Evolutionary conservation across 2,113 vertebrate genomes (phyloP), one percentile per base, ranked within the genome.

Genomic region (Raphicerus campestris): DNA sequence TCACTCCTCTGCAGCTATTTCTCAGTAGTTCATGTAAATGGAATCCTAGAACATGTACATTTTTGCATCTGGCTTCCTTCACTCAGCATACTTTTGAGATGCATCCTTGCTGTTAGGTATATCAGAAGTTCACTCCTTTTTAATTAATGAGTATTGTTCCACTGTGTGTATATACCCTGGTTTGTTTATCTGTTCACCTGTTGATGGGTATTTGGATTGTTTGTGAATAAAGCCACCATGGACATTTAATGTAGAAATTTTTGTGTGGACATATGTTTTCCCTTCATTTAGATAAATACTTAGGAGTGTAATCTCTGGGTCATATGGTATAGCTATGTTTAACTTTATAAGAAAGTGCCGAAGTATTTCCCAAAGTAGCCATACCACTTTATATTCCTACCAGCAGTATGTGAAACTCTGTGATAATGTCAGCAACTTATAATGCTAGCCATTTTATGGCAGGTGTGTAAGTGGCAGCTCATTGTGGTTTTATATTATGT

Each of bases 1-100:
- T 75, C 73, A 10, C 39, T 83, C 51, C 10, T 58, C 75, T 80
- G 56, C 6, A 78, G n/a, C 49, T 60, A 85, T 91, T 96, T 84
- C 45, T 51, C 42, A 42, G 70, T 30, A 53, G 24, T 96, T 95
- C 61, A 66, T 42, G 6, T 70, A 92, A 91, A 70, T 70, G 32
- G 32, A 89, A 73, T 61, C 49, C 55, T 39, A 77, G 17, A 91
- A 51, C 86, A 45, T 56, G 49, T 35, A 49, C 49, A 86, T 30
- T 78, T 91, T 89, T 35, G 35, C 45, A 28, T 89, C 84, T 94
- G 91, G 26, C 35, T 94, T 83, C 80, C 39, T 95, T 97, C 70
- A 93, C n/a, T 92, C 53, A 84, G 58, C 13, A 39, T 84, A n/a
- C 17, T 84, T 93, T 92, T 87, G 81, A 95, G 47, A n/a, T 89